Conservation (phyloP, 2,113 vertebrate species). For the Nyctereutes procyonoides region DNA sequence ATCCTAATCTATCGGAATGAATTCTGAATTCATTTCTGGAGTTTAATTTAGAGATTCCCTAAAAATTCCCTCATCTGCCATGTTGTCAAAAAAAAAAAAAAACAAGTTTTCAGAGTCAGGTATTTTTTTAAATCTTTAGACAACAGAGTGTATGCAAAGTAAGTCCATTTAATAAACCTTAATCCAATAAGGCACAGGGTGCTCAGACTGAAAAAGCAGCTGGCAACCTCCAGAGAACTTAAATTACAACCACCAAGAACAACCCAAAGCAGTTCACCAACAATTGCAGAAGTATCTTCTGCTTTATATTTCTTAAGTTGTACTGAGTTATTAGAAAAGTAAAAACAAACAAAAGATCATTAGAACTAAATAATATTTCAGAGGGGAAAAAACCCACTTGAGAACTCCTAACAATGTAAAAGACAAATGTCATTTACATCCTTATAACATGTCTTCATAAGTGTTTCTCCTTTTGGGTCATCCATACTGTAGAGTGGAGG, state of each 20-base stretch:
- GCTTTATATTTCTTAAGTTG: not conserved
- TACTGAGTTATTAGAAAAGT: not conserved
- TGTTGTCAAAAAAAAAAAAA: not conserved
- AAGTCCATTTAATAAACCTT: not conserved
- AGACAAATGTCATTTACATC: not conserved
- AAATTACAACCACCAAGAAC: not conserved
- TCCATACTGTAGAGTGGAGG: not conserved
- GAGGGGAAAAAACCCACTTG: not conserved
- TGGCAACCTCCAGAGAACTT: not conserved
- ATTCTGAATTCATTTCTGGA: conserved; percentile 7
- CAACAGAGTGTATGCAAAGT: not conserved
- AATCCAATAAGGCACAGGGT: not conserved
- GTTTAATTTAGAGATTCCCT: not conserved
- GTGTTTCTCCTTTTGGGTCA: not conserved
- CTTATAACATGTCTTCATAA: not conserved
- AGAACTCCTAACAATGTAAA: not conserved
- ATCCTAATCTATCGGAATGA: not conserved
- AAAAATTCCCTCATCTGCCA: not conserved
- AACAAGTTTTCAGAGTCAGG: not conserved
- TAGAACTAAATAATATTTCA: not conserved
- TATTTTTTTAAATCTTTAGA: conserved; percentile 6
- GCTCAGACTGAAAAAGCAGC: not conserved
- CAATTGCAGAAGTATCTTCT: not conserved
- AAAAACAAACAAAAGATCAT: not conserved
- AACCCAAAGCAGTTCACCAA: not conserved